A percentile compares a stretch with the other conserved stretches of the same genome.
Evolutionary conservation across 2,113 vertebrate genomes (phyloP).

Genomic region (Hemiprocne comata): DNA sequence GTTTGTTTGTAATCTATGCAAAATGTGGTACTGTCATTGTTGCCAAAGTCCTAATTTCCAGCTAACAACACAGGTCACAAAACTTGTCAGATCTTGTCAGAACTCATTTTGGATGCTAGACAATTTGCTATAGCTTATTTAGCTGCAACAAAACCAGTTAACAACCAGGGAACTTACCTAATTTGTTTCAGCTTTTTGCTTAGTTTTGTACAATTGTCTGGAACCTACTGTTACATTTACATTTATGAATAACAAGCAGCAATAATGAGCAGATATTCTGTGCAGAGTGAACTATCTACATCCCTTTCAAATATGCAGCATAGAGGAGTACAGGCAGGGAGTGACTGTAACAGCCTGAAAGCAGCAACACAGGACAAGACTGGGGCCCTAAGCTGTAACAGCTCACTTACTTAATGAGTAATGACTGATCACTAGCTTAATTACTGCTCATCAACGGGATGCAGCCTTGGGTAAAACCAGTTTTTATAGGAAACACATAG

Average conservation of each 20-base stretch:
- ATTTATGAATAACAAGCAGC: background rate
- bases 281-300: background rate
- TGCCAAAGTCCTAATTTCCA: background rate
- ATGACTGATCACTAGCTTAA: too few species aligned
- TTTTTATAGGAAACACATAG: background rate
- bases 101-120: background rate
- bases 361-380: background rate
- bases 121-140: background rate
- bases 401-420: background rate
- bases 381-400: background rate
- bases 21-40: background rate
- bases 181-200: background rate
- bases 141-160: background rate
- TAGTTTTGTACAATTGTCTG: background rate
- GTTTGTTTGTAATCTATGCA: background rate
- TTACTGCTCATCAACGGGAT: background rate
- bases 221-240: background rate
- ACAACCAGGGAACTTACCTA: background rate
- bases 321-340: too few species aligned
- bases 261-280: background rate
- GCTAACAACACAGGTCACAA: background rate
- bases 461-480: background rate
- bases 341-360: background rate
- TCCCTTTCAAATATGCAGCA: background rate
- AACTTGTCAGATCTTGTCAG: background rate